phyloP scores from a whole-genome alignment of 2,113 vertebrate genomes.

The Hippocampus abdominalis region DNA sequence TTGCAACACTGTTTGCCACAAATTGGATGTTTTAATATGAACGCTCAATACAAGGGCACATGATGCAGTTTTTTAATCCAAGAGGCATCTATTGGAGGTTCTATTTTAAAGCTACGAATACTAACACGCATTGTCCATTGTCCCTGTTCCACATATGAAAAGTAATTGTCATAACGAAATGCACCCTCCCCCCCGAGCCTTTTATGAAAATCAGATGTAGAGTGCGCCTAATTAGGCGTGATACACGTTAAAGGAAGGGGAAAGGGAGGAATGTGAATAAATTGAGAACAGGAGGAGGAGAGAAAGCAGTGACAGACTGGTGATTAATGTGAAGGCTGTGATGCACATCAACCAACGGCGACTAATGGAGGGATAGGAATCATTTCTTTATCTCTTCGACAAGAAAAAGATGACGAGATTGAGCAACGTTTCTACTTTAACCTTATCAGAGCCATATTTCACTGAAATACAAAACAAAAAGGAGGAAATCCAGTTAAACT shows the following conservation, averaged over 20 bases:
- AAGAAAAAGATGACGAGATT: slow-evolving; percentile 20
- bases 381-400: slow-evolving; percentile 27
- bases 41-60: background rate
- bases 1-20: slow-evolving; percentile 25
- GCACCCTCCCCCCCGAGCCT: slow-evolving; percentile 54
- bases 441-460: background rate
- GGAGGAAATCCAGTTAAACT: background rate
- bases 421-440: slow-evolving; percentile 13
- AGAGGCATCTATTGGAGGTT: slow-evolving; percentile 43
- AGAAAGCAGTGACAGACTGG: slow-evolving; percentile 67
- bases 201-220: slow-evolving; percentile 75
- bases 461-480: background rate
- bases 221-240: slow-evolving; percentile 77
- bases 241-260: slow-evolving; percentile 74
- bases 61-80: slow-evolving; percentile 35
- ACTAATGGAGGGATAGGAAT: slow-evolving; percentile 52
- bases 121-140: slow-evolving; percentile 68
- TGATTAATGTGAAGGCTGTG: slow-evolving; percentile 78
- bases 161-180: slow-evolving; percentile 69
- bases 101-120: slow-evolving; percentile 54
- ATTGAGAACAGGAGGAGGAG: slow-evolving; percentile 69
- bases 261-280: slow-evolving; percentile 75
- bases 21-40: slow-evolving; percentile 18
- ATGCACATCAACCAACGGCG: slow-evolving; percentile 60
- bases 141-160: slow-evolving; percentile 66